A percentile compares a stretch with the other conserved stretches of the same genome.
phyloP scores from a whole-genome alignment of 2,888 invertebrate genomes.

The Ernsta delagoae region DNA sequence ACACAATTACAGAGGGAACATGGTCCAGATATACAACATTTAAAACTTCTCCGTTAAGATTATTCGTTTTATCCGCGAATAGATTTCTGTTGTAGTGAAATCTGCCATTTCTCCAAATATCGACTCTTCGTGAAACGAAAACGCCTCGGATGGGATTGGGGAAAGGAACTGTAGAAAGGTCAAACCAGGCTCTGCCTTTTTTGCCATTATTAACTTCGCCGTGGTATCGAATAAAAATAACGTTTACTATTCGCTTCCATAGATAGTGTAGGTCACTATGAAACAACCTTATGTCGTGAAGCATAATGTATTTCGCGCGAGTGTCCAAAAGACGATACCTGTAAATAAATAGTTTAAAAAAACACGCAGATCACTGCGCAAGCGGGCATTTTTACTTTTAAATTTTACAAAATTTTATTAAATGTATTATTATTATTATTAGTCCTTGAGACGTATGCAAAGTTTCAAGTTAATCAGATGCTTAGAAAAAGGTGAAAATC shows the following conservation, averaged over 20 bases:
- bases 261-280: slow-evolving; percentile 87
- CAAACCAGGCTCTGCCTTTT: slow-evolving; percentile 85
- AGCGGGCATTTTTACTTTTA: too few species aligned
- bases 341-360: too few species aligned
- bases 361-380: too few species aligned
- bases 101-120: slow-evolving; percentile 87
- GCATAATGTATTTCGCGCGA: slow-evolving; percentile 88
- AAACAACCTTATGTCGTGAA: slow-evolving; percentile 89
- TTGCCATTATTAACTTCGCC: slow-evolving; percentile 52
- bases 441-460: too few species aligned
- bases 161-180: slow-evolving; percentile 90
- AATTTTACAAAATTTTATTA: too few species aligned
- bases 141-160: slow-evolving; percentile 85
- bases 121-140: slow-evolving; percentile 86
- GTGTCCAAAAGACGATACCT: slow-evolving; percentile 89
- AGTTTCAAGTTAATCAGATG: too few species aligned
- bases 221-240: slow-evolving; percentile 88
- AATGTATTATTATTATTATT: too few species aligned
- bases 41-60: slow-evolving; percentile 84
- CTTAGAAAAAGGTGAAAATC: too few species aligned
- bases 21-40: slow-evolving; percentile 88
- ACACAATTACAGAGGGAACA: slow-evolving; percentile 86
- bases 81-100: slow-evolving; percentile 81
- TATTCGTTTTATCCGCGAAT: slow-evolving; percentile 85
- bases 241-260: slow-evolving; percentile 91